Base-by-base conservation (phyloP, 23 tunicate genomes). In the Halocynthia aurantium region DNA sequence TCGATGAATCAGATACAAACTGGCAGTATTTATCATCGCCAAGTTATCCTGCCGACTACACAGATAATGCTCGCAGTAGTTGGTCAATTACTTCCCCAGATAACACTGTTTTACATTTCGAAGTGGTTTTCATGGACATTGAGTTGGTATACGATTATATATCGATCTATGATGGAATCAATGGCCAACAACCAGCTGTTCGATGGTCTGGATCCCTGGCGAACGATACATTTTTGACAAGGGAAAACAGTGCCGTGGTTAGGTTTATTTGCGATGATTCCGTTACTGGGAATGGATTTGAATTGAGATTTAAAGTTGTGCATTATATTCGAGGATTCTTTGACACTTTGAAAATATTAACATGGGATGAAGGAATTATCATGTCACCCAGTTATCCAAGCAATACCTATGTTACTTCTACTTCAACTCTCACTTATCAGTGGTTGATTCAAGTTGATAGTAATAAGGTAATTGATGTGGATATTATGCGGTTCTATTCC, bases 391-490 rank as follows among this genome's bases (percentile, higher is more conserved):
- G 50, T 51, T 70, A 70, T 67, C 75, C 75, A 8, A 70, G 75
- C 75, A 7, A 50, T 8, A 51, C 55, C 20, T 8, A 8, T 11
- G 50, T 70, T 7, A 31, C 40, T 44, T n/a, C n/a, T n/a, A n/a
- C n/a, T n/a, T n/a, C n/a, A n/a, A n/a, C n/a, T n/a, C n/a, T 8
- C 58, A 44, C 8, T 18, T 9, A 11, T 19, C 31, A 51, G 8
- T 70, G 75, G 75, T 70, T 70, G 75, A 70, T 70, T 8, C 61
- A 11, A 51, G 75, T 70, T 11, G 60, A 70, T 7, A 10, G 17
- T 10, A 10, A 10, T 9, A 10, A 10, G 9, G 10, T 11, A 10
- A 19, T 67, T 19, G 18, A 17, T 20, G 12, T 67, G n/a, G n/a
- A n/a, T 17, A 67, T 67, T 67, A n/a, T 67, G 12, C 17, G 18